Percentiles rank a stretch among this genome's conserved stretches.
Evolutionary conservation across 2,888 invertebrate species (phyloP).

Genomic region (Amblyteles armatorius): DNA sequence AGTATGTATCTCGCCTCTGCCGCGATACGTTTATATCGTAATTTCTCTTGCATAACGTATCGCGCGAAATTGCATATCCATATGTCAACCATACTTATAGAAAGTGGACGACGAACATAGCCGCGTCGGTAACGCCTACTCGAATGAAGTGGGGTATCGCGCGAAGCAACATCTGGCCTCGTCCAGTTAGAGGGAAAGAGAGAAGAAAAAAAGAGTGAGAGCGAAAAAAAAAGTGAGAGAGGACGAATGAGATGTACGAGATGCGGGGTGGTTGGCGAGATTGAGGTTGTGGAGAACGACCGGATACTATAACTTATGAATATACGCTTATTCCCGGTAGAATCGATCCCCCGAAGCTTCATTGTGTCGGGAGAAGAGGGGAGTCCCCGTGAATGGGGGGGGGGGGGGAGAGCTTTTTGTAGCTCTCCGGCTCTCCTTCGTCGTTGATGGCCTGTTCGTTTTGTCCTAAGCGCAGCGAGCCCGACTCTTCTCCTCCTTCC

Average conservation of each 20-base stretch:
- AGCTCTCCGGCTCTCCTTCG: constrained; percentile 27
- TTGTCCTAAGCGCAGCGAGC: constrained; percentile 29
- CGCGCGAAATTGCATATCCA: constrained; percentile 1
- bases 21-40: constrained; percentile 10
- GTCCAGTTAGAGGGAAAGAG: constrained; percentile 24
- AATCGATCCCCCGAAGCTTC: constrained; percentile 49
- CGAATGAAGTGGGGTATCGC: constrained; percentile 35
- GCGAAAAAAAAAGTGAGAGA: constrained; percentile 22
- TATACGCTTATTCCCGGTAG: constrained; percentile 49
- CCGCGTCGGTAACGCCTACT: constrained; percentile 31
- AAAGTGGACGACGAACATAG: constrained; percentile 36
- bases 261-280: constrained; percentile 41
- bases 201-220: constrained; percentile 17
- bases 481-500: background rate
- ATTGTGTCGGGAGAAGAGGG: constrained; percentile 38
- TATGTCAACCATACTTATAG: constrained; percentile 28
- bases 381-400: constrained; percentile 34
- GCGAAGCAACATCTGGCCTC: constrained; percentile 38
- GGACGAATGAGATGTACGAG: background rate
- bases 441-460: constrained; percentile 53
- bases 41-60: constrained; percentile 17
- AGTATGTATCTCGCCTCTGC: constrained; percentile 9
- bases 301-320: constrained; percentile 58
- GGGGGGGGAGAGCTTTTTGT: constrained; percentile 15
- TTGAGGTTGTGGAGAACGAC: constrained; percentile 56